Conservation (phyloP, 2,113 vertebrate genomes). For the Leuciscus idus region DNA sequence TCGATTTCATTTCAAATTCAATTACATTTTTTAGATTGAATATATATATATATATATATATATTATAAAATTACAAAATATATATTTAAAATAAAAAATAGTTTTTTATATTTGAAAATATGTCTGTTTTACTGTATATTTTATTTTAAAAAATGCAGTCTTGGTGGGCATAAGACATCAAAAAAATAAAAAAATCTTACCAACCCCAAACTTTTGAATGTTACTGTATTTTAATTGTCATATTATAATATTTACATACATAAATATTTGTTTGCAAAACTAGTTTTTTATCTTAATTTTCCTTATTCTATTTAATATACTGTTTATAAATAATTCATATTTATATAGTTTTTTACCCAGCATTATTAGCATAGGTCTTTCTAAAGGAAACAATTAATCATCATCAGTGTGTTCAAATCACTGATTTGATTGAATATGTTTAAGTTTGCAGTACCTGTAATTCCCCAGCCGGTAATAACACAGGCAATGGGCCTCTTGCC, state of each 20-base stretch:
- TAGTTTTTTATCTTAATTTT: not conserved
- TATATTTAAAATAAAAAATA: too few relatives aligned
- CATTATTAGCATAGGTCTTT: not conserved
- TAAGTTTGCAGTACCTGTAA: slow-evolving; percentile 79
- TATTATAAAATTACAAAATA: too few relatives aligned
- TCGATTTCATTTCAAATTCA: too few relatives aligned
- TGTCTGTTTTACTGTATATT: not conserved
- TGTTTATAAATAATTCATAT: not conserved
- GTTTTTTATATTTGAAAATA: too few relatives aligned
- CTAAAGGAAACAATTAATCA: not conserved
- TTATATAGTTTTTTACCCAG: not conserved
- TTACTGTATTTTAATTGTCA: not conserved
- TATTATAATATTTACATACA: not conserved
- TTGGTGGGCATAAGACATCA: not conserved
- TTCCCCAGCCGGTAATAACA: slow-evolving; percentile 87
- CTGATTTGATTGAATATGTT: not conserved
- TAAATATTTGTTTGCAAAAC: not conserved
- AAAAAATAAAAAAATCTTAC: not conserved
- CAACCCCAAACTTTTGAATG: not conserved
- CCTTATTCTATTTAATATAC: not conserved
- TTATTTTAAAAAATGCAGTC: too few relatives aligned
- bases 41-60: too few relatives aligned
- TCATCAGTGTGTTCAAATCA: not conserved
- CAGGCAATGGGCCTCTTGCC: slow-evolving; percentile 74
- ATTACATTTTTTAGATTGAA: too few relatives aligned